Percentiles rank a stretch among this genome's conserved stretches.
These are phyloP conservation scores for Rachycentron canadum DNA, from an alignment of 2,797 vertebrate species.

Conservation along the genomic window DNA sequence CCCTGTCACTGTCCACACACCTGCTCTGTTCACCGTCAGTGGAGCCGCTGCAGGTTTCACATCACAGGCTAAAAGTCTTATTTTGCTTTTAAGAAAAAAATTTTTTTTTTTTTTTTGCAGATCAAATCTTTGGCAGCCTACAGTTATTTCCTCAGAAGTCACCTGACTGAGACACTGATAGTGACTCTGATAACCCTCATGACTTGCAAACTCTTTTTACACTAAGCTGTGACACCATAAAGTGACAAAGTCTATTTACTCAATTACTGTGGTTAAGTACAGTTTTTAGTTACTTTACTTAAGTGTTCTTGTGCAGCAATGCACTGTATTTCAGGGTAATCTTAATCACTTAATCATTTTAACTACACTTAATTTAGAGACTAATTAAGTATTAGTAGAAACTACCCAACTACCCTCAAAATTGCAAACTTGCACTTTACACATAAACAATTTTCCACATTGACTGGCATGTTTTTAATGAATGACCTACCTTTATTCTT, in stretches of 20 bases:
- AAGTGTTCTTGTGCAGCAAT: background rate
- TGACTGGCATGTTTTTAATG: no score
- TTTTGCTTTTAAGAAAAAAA: background rate
- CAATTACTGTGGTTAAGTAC: background rate
- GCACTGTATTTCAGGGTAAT: background rate
- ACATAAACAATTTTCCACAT: no score
- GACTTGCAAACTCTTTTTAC: background rate
- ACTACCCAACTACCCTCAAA: background rate
- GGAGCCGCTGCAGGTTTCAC: background rate
- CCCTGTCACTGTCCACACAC: background rate
- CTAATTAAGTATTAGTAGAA: background rate
- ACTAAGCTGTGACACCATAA: background rate
- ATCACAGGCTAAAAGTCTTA: background rate
- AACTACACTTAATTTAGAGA: no score
- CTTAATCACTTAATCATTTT: no score
- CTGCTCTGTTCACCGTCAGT: background rate
- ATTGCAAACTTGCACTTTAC: background rate
- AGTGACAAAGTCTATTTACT: background rate
- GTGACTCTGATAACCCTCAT: background rate
- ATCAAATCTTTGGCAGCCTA: background rate
- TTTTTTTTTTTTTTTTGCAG: background rate
- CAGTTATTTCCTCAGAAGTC: constrained; percentile 5
- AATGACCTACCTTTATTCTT: no score
- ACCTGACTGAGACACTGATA: background rate
- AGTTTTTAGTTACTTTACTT: background rate